phyloP scores from a whole-genome alignment of 2,888 invertebrate species.

The Busseola fusca region DNA sequence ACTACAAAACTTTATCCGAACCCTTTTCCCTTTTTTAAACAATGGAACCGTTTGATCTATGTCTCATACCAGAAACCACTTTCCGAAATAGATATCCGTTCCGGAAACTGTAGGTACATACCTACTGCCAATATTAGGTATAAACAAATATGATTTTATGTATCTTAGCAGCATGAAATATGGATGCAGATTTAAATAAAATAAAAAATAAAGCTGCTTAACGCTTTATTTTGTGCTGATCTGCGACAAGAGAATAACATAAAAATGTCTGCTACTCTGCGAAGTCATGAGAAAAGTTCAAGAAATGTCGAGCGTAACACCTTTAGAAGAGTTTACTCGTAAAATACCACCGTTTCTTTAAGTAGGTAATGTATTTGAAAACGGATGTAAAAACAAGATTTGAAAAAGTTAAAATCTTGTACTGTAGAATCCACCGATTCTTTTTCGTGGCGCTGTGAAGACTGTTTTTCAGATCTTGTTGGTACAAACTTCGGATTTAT shows the following conservation, averaged over 20 bases:
- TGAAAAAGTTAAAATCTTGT: neutral
- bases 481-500: too few relatives aligned
- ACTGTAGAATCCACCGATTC: neutral
- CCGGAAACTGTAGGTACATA: neutral
- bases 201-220: slow-evolving; percentile 31
- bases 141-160: neutral
- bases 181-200: slow-evolving; percentile 6
- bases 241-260: slow-evolving; percentile 10
- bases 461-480: too few relatives aligned
- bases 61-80: neutral
- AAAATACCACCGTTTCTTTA: neutral
- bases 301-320: neutral
- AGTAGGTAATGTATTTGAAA: neutral
- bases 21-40: slow-evolving; percentile 16
- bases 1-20: slow-evolving; percentile 19
- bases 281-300: slow-evolving; percentile 1
- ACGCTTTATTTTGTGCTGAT: slow-evolving; percentile 27
- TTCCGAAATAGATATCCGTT: neutral
- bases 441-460: too few relatives aligned
- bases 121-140: neutral
- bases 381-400: too few relatives aligned
- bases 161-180: neutral
- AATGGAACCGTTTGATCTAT: slow-evolving; percentile 15
- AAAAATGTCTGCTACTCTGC: slow-evolving; percentile 8
- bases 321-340: neutral